These are phyloP conservation scores for Dryobota labecula DNA, from an alignment of 2,888 invertebrate genomes.

Conservation along the genomic window DNA sequence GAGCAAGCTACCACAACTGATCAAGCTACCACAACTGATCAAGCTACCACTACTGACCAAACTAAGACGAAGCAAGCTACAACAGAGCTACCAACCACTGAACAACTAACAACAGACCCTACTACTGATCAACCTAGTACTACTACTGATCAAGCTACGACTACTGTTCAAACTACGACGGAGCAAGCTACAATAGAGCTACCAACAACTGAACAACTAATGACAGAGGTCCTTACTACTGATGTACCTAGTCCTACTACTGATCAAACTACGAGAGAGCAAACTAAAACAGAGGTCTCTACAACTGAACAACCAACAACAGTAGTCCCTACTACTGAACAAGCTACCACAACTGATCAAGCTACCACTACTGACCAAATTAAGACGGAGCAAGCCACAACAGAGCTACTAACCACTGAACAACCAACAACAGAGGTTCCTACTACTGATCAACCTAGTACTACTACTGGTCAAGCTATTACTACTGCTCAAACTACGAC, in stretches of 20 bases:
- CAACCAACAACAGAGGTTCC: neutral
- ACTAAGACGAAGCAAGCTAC: neutral
- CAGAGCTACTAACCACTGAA: neutral
- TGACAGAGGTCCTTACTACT: neutral
- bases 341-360: neutral
- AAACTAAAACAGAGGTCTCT: neutral
- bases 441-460: neutral
- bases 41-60: neutral
- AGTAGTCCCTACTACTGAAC: neutral
- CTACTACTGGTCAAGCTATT: conserved; percentile 3
- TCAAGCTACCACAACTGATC: neutral
- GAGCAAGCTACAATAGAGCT: too few species aligned
- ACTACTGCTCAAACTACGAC: neutral
- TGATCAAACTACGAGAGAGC: neutral
- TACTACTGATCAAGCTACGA: too few species aligned
- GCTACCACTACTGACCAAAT: neutral
- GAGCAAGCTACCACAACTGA: too few species aligned
- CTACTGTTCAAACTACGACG: too few species aligned
- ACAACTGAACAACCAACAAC: neutral
- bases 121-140: neutral
- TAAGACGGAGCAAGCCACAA: neutral
- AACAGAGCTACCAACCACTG: conserved; percentile 5
- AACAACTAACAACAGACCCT: neutral
- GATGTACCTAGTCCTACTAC: too few species aligned
- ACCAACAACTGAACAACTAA: neutral